Conservation (phyloP, 2,888 invertebrate genomes). For the Heliconius sara region DNA sequence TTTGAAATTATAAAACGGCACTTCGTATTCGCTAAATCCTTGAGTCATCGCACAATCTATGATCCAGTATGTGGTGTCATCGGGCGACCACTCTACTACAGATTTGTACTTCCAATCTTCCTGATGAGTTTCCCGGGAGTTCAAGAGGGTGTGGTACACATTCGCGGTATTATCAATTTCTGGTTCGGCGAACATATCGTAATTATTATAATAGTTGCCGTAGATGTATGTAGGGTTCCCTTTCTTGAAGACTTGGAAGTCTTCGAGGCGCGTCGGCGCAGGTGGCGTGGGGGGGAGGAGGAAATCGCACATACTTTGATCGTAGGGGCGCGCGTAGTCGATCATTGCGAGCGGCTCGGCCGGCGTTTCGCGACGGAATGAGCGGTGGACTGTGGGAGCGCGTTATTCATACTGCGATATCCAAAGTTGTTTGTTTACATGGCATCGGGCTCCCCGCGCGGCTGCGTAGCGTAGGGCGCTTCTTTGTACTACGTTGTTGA, state of each 20-base stretch:
- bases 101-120: conserved; percentile 83
- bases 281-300: conserved; percentile 67
- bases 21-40: conserved; percentile 71
- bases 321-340: conserved; percentile 78
- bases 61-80: conserved; percentile 84
- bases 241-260: conserved; percentile 79
- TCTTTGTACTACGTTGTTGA: conserved; percentile 44
- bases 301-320: conserved; percentile 75
- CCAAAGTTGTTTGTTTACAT: conserved; percentile 67
- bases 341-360: conserved; percentile 70
- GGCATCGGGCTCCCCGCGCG: conserved; percentile 38
- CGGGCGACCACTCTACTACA: conserved; percentile 81
- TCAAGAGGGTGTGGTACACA: conserved; percentile 75
- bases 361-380: conserved; percentile 58
- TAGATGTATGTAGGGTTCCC: conserved; percentile 71
- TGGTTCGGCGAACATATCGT: conserved; percentile 70
- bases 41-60: conserved; percentile 68
- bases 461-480: conserved; percentile 38
- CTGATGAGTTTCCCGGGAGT: conserved; percentile 66
- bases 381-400: conserved; percentile 54
- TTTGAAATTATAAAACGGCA: conserved; percentile 76
- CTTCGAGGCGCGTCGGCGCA: conserved; percentile 76
- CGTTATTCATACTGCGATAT: conserved; percentile 62
- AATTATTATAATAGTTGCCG: conserved; percentile 70
- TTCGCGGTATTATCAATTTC: conserved; percentile 69